A percentile compares a stretch with the other conserved stretches of the same genome.
These are phyloP conservation scores for Lasioglossum leucozonium DNA, from an alignment of 2,888 invertebrate species.

Conservation along the genomic window DNA sequence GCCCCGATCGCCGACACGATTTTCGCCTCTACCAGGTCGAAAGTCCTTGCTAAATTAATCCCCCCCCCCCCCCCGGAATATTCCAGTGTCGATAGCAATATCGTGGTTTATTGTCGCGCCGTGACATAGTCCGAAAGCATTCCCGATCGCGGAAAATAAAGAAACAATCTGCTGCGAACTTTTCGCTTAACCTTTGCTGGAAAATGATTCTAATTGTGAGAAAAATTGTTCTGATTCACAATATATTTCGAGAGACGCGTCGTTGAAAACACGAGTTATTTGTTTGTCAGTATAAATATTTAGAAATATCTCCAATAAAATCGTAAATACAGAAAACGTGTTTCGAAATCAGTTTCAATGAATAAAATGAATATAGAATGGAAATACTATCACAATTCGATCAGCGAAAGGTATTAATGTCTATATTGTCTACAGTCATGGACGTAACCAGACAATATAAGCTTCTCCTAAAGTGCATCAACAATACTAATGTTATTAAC, in stretches of 20 bases:
- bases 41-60: neutral
- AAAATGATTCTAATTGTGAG: neutral
- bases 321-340: too few relatives aligned
- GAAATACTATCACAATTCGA: neutral
- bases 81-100: neutral
- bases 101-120: neutral
- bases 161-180: neutral
- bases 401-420: too few relatives aligned
- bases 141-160: neutral
- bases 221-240: neutral
- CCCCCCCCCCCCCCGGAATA: neutral
- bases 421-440: neutral
- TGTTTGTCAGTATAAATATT: too few relatives aligned
- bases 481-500: neutral
- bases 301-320: too few relatives aligned
- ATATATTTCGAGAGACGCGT: too few relatives aligned
- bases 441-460: neutral
- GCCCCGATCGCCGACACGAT: constrained; percentile 23
- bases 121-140: neutral
- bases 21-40: constrained; percentile 14
- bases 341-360: too few relatives aligned
- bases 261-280: too few relatives aligned
- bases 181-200: neutral
- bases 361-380: neutral
- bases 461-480: neutral